Evolutionary conservation across 2,797 vertebrate species (phyloP), one percentile per base, ranked within the genome.

Genomic region (Galago senegalensis): DNA sequence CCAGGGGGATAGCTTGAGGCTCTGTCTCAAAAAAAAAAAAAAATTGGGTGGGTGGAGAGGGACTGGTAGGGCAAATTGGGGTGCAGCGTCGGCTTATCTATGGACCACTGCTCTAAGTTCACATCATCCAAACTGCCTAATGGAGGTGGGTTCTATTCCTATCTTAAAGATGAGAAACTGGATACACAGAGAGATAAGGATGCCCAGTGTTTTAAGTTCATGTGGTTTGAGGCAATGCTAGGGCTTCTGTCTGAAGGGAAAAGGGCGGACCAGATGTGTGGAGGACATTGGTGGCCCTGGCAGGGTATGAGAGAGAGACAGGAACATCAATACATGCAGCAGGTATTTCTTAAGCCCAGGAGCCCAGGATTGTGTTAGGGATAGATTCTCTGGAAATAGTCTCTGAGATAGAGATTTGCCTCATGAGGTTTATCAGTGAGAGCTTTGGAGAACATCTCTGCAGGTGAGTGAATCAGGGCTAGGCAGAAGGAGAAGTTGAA

Each of bases 391-490:
- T 43, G 76, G 80, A 84, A 81, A 87, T 21, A 53, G 65, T 7
- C 20, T 61, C 40, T 37, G 53, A 70, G 60, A 34, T 1, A 21
- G 84, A 91, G 27, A 18, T 77, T 49, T 34, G 27, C 67, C 46
- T 46, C 60, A 13, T 83, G 75, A 63, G 76, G 4, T 49, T 67
- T 76, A 4, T 3, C 63, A 14, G 53, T 8, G 27, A 75, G 56
- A 29, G 65, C 23, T 76, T 37, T 72, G 0, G 7, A 86, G 8
- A 76, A 72, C 2, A 80, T 2, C 12, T 7, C 8, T 21, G 1
- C 0, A 17, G 6, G 4, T 2, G 60, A 17, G 46, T 12, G 31
- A 9, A 1, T 7, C 3, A 46, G 58, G 16, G 25, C 0, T 3
- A 27, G 46, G 58, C n/a, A 49, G 10, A 79, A 63, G 23, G 69